Conservation (phyloP, 2,113 vertebrate genomes). For the Perca schrenkii region DNA sequence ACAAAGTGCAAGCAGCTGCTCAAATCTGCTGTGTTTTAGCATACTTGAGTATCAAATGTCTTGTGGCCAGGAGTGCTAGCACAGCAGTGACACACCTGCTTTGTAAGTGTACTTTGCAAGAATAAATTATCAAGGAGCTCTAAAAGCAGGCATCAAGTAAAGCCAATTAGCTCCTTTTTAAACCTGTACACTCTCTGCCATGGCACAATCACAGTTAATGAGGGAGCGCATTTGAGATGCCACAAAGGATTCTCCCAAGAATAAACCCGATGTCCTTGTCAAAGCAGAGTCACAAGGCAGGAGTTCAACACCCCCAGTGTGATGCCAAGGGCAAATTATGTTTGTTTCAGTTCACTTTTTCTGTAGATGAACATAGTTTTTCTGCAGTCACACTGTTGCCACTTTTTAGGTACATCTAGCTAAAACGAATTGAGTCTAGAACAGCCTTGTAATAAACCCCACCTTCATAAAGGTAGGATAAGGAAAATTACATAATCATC, state of each 20-base stretch:
- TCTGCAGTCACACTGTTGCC: not conserved
- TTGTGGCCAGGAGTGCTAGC: conserved; percentile 30
- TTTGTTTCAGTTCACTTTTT: conserved; percentile 25
- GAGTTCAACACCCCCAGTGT: conserved; percentile 41
- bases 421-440: not conserved
- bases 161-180: conserved; percentile 55
- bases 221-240: conserved; percentile 35
- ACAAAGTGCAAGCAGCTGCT: conserved; percentile 24
- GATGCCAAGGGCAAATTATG: conserved; percentile 32
- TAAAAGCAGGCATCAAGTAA: conserved; percentile 19
- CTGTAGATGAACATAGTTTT: not conserved
- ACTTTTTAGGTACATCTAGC: not conserved
- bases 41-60: conserved; percentile 40
- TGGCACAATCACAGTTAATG: conserved; percentile 36
- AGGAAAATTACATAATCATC: not conserved
- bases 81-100: conserved; percentile 47
- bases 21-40: conserved; percentile 25
- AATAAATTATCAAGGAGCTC: conserved; percentile 65
- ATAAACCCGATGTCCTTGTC: conserved; percentile 53
- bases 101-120: conserved; percentile 59
- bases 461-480: not conserved
- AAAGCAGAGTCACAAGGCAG: conserved; percentile 62
- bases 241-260: conserved; percentile 44
- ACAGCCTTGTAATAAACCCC: not conserved
- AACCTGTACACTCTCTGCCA: conserved; percentile 22